These are phyloP conservation scores for Chauna torquata DNA, from an alignment of 2,113 vertebrate species.

Conservation along the genomic window DNA sequence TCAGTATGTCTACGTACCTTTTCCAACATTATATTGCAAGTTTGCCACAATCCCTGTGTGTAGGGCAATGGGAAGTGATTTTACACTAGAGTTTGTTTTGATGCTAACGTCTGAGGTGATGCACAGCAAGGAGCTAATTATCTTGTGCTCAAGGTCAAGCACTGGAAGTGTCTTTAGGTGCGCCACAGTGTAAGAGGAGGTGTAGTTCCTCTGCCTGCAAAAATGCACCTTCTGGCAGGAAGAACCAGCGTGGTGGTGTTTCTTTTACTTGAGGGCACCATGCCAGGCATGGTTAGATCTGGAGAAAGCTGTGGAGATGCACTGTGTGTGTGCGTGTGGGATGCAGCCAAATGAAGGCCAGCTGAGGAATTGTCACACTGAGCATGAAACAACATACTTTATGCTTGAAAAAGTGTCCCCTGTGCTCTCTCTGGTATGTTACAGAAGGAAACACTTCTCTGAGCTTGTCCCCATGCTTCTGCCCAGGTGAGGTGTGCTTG, in stretches of 20 bases:
- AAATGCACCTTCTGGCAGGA: neutral
- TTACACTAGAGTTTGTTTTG: neutral
- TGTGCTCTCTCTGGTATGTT: neutral
- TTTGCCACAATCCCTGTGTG: neutral
- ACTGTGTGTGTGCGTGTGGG: neutral
- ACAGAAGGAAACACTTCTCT: neutral
- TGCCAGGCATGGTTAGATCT: neutral
- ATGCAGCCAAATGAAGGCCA: neutral
- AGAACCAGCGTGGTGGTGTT: neutral
- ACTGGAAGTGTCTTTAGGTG: neutral
- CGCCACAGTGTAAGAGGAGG: neutral
- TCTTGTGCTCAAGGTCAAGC: neutral
- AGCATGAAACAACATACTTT: neutral
- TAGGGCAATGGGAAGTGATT: neutral
- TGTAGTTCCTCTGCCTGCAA: neutral
- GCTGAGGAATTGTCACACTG: fast-evolving
- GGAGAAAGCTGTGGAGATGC: neutral
- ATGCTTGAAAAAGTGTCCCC: neutral
- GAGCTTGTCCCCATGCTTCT: neutral
- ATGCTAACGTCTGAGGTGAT: neutral
- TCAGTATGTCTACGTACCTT: neutral
- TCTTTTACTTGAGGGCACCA: neutral
- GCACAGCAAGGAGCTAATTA: neutral
- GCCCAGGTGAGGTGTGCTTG: neutral
- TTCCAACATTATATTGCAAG: neutral